Base-by-base conservation (phyloP, 2,888 invertebrate species). In the Cheilosia soror region DNA sequence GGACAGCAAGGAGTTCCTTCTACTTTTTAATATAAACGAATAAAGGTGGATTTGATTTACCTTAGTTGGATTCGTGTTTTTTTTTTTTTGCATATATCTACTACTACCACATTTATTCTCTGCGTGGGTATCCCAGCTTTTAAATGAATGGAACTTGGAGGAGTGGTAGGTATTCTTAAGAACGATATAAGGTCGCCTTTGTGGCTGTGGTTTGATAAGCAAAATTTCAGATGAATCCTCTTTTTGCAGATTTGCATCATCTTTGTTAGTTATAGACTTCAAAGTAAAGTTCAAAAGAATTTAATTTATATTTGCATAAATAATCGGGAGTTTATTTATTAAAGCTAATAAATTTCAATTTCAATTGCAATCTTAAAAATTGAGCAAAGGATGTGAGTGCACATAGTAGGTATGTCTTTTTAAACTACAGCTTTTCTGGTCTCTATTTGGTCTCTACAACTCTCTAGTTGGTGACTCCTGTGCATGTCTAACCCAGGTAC, bases 11-110 rank as follows among this genome's bases (percentile, higher is more conserved):
- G 83, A 78, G 68, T 84, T 75, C 53, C 42, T 62, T 44, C 66
- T 49, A 58, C 63, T 71, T 82, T 72, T 84, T 76, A 75, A 79
- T 80, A 75, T 80, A 80, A 85, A 85, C 80, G 76, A 72, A 85
- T 80, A 85, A 85, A 85, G 85, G 85, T 85, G 85, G 66, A 81
- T 80, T 85, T 85, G 81, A 81, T 85, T 85, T 85, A 85, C 85
- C 71, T 80, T 85, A 80, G 69, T 76, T 85, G 75, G 73, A 69
- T 76, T 76, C 53, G 69, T 63, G 68, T 58, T 31, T 69, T 84
- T 66, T 57, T 76, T 76, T 63, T 65, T 69, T 51, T 68, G 5
- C 33, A 63, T 77, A 51, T 1, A 25, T 58, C 60, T 68, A 60
- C 25, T 27, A 68, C 66, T 37, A 69, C 78, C 73, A 53, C 73